Conservation (phyloP, 2,113 vertebrate genomes). For the Lycocorax pyrrhopterus region DNA sequence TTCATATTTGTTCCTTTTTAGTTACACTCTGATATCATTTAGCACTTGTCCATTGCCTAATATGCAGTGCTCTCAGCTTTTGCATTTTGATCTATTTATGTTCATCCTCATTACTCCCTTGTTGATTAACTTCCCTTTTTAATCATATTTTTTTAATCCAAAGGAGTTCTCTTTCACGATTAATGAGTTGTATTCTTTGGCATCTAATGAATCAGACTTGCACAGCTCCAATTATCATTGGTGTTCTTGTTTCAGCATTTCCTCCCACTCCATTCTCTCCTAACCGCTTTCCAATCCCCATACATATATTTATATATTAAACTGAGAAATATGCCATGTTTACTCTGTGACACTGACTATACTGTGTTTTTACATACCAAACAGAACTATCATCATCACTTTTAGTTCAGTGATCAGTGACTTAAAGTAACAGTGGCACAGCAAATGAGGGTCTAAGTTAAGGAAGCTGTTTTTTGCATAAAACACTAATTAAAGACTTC, state of each 20-base stretch:
- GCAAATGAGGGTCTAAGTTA: neutral
- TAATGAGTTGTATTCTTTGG: neutral
- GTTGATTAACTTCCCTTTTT: constrained; percentile 5
- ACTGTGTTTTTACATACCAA: neutral
- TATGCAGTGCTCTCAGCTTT: neutral
- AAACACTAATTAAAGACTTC: neutral
- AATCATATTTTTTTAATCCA: neutral
- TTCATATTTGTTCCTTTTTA: neutral
- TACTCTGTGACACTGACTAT: neutral
- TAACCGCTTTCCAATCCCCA: neutral
- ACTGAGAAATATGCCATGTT: neutral
- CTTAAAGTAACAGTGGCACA: neutral
- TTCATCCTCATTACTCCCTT: neutral
- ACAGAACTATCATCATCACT: neutral
- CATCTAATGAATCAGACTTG: neutral
- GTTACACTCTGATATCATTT: neutral
- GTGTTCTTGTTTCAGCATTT: neutral
- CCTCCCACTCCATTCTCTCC: neutral
- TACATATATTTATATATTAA: neutral
- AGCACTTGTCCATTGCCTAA: neutral
- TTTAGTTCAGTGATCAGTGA: neutral
- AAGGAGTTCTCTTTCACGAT: neutral
- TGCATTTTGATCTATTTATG: neutral
- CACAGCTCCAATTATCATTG: neutral
- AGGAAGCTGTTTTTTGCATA: neutral